phyloP scores from a whole-genome alignment of 2,113 vertebrate species.

The Smithornis capensis region DNA sequence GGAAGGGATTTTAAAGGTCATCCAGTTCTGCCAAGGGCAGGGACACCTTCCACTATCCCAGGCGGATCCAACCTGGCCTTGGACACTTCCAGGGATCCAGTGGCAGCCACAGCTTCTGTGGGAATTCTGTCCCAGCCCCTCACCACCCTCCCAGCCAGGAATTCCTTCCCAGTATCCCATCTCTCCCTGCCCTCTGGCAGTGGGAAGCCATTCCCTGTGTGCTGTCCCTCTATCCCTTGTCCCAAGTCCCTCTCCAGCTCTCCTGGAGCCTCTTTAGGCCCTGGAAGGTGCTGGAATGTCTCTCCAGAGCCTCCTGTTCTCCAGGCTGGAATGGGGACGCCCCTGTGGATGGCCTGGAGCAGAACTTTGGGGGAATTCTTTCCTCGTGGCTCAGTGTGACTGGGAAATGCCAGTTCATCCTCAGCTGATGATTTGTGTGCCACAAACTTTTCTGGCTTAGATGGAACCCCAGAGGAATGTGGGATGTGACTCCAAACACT shows the following conservation, averaged over 20 bases:
- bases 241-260: neutral
- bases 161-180: accelerated
- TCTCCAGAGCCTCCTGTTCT: neutral
- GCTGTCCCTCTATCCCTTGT: neutral
- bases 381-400: neutral
- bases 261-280: neutral
- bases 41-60: neutral
- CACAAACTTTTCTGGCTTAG: neutral
- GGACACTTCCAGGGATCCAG: neutral
- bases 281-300: neutral
- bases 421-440: neutral
- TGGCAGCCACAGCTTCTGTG: neutral
- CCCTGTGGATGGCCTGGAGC: neutral
- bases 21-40: neutral
- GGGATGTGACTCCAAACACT: neutral
- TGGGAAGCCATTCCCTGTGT: neutral
- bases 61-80: accelerated
- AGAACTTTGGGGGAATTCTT: neutral
- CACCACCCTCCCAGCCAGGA: neutral
- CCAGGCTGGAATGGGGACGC: neutral
- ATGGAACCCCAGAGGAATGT: neutral
- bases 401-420: neutral
- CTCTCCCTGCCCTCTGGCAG: neutral
- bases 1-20: neutral
- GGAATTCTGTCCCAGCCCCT: neutral